Conservation (phyloP, 1,140 invertebrate genomes). For the Drosophila trapezifrons region DNA sequence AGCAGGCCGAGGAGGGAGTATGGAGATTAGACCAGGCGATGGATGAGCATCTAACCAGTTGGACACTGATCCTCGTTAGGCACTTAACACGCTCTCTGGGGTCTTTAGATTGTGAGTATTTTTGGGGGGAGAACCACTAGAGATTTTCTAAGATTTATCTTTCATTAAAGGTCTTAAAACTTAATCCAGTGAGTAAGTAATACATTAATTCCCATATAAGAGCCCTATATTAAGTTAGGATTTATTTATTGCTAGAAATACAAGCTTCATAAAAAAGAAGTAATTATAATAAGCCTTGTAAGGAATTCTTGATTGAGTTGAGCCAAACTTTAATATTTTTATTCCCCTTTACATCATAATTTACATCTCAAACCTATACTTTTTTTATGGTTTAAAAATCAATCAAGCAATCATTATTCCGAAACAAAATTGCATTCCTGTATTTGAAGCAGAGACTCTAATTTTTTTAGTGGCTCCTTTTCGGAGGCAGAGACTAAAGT, state of each 20-base stretch:
- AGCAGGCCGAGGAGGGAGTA: not conserved
- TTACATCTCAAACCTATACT: not conserved
- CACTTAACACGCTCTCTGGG: constrained; percentile 10
- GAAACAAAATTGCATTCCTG: not conserved
- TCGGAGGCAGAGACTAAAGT: not conserved
- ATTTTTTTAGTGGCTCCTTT: constrained; percentile 14
- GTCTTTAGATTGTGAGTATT: not conserved
- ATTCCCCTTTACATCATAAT: not conserved
- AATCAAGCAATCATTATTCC: constrained; percentile 8
- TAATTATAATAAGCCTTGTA: too few relatives aligned
- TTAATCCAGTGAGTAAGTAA: not conserved
- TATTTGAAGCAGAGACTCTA: not conserved
- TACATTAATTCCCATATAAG: not conserved
- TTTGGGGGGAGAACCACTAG: too few relatives aligned
- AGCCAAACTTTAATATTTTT: too few relatives aligned
- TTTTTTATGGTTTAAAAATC: not conserved
- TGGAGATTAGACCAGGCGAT: constrained; percentile 13
- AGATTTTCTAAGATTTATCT: not conserved
- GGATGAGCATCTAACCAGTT: constrained; percentile 5
- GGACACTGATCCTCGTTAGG: constrained; percentile 17
- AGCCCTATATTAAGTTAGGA: too few relatives aligned
- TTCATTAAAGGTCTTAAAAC: not conserved
- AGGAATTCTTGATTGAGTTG: too few relatives aligned
- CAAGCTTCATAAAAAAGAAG: too few relatives aligned
- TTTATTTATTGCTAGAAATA: too few relatives aligned